These are phyloP conservation scores for Troides aeacus DNA, from an alignment of 2,888 invertebrate species.

Conservation along the genomic window DNA sequence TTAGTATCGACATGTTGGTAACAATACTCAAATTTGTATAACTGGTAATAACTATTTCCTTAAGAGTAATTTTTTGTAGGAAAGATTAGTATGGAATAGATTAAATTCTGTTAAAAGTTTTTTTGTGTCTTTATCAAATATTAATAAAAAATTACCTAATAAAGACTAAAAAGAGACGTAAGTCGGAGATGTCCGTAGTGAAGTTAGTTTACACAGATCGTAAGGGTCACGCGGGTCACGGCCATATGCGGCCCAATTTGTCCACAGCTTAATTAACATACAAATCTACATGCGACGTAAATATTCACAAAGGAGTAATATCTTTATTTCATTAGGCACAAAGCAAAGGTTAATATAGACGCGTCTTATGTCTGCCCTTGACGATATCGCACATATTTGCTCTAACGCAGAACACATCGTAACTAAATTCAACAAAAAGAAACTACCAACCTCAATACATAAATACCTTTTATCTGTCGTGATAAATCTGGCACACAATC, in stretches of 20 bases:
- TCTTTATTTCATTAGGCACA: constrained; percentile 25
- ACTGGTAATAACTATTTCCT: too few relatives aligned
- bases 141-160: constrained; percentile 10
- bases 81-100: too few relatives aligned
- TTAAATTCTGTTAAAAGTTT: neutral
- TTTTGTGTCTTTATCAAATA: neutral
- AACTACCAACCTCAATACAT: constrained; percentile 20
- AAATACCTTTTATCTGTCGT: constrained; percentile 24
- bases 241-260: constrained; percentile 43
- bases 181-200: constrained; percentile 47
- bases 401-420: constrained; percentile 17
- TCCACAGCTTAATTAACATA: constrained; percentile 32
- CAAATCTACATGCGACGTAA: constrained; percentile 20
- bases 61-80: too few relatives aligned
- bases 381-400: constrained; percentile 27
- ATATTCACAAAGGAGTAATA: constrained; percentile 26
- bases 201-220: constrained; percentile 54
- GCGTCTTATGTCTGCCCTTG: constrained; percentile 23
- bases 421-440: constrained; percentile 24
- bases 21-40: too few relatives aligned
- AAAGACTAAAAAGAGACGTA: constrained; percentile 38
- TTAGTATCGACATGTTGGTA: too few relatives aligned
- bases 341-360: constrained; percentile 18
- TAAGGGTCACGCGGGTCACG: constrained; percentile 48
- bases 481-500: constrained; percentile 25